These are phyloP conservation scores for Scelioninae gen. 1 DNA, from an alignment of 2,888 invertebrate species.

Conservation along the genomic window DNA sequence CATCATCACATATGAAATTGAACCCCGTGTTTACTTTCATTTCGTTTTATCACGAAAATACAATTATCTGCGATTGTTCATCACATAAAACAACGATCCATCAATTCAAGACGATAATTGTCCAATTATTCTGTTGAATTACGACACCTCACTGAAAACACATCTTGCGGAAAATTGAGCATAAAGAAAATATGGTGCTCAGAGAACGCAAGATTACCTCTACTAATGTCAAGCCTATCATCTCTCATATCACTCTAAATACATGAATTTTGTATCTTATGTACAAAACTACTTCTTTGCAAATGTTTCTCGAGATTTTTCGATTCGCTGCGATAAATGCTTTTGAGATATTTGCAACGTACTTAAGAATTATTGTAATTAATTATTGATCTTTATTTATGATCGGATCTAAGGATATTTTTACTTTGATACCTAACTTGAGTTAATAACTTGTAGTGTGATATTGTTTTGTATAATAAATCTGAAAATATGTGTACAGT, in stretches of 20 bases:
- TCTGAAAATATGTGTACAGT: conserved; percentile 66
- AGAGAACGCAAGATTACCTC: conserved; percentile 16
- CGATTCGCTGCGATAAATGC: conserved; percentile 69
- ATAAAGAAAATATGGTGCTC: conserved; percentile 29
- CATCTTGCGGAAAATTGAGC: conserved; percentile 21
- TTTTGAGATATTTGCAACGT: conserved; percentile 83
- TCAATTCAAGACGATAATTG: conserved; percentile 8
- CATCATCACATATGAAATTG: not conserved
- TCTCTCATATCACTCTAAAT: conserved; percentile 13
- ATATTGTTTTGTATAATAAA: conserved; percentile 77
- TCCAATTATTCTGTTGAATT: conserved; percentile 20
- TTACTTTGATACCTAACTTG: conserved; percentile 74
- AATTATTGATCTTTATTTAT: conserved; percentile 73
- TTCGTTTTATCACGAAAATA: conserved; percentile 9
- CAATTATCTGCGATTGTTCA: conserved; percentile 11
- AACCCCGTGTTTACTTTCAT: conserved; percentile 11
- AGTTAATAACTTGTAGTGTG: conserved; percentile 73
- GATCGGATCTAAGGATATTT: conserved; percentile 59
- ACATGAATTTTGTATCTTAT: conserved; percentile 48
- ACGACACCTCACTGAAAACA: conserved; percentile 10
- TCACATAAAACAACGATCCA: not conserved
- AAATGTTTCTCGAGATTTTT: conserved; percentile 81
- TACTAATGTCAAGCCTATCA: conserved; percentile 19
- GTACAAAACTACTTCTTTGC: conserved; percentile 76
- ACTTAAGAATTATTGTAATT: conserved; percentile 80